A percentile compares a stretch with the other conserved stretches of the same genome.
These are phyloP conservation scores for Patella depressa DNA, from an alignment of 2,888 invertebrate species.

Conservation along the genomic window DNA sequence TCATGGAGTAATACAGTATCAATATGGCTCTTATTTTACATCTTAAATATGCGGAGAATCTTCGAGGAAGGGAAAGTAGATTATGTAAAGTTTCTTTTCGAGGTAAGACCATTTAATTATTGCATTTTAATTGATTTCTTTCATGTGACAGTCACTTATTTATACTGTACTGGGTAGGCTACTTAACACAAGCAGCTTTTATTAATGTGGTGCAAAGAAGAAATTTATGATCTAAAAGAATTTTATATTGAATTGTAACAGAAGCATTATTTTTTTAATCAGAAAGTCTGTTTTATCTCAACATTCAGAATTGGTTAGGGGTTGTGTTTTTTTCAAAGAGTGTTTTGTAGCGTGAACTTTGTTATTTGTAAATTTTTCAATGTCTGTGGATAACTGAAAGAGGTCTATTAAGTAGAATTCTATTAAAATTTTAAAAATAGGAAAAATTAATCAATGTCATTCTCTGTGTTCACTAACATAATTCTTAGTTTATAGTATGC, in stretches of 20 bases:
- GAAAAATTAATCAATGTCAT: too few species aligned
- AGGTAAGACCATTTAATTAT: conserved; percentile 76
- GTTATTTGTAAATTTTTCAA: too few species aligned
- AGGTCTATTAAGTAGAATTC: too few species aligned
- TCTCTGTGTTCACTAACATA: too few species aligned
- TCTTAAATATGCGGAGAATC: conserved; percentile 68
- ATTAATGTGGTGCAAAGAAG: background rate
- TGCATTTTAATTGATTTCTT: background rate
- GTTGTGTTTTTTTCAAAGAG: too few species aligned
- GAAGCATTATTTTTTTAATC: background rate
- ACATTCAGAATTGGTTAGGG: too few species aligned
- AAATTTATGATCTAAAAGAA: background rate
- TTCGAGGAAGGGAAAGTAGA: conserved; percentile 66
- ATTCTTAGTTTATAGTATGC: too few species aligned
- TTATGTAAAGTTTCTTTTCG: conserved; percentile 76
- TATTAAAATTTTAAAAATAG: too few species aligned
- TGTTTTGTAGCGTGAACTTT: too few species aligned
- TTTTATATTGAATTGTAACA: too few species aligned
- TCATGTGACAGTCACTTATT: background rate
- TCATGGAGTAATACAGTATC: too few species aligned
- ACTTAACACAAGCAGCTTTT: background rate
- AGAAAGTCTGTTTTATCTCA: background rate
- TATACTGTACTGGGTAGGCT: background rate
- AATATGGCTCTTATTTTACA: conserved; percentile 68
- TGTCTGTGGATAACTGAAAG: too few species aligned